Base-by-base conservation (phyloP, 2,797 vertebrate genomes). In the Rhinophrynus dorsalis region DNA sequence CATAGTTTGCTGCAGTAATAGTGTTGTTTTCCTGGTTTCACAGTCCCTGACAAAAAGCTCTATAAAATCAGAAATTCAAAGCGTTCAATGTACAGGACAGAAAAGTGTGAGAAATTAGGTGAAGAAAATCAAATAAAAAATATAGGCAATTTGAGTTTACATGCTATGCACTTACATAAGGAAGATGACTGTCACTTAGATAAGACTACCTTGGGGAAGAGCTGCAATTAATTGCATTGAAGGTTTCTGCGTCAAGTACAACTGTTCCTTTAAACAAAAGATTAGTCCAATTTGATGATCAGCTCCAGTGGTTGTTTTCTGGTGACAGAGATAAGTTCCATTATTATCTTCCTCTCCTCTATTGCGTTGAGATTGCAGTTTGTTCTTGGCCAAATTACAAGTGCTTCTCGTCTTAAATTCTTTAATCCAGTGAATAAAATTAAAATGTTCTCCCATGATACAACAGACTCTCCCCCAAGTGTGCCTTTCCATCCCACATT, bases 281-380 rank as follows among this genome's bases (percentile, higher is more conserved):
- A 48, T 62, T 62, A 62, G 40, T 62, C 42, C 59, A 20, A 48
- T 62, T 62, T 62, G 59, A 62, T 62, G 48, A 62, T 62, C 59
- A 62, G 42, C 59, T 62, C 15, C 40, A 35, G 42, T 62, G 42
- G 27, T 32, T 62, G 59, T 48, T 48, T 42, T 62, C 59, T 62
- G 59, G 26, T 62, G 59, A 62, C 27, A 48, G 33, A 62, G 59
- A 48, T 62, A 62, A 62, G 59, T 62, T 62, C 29, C 59, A 27
- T 62, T 62, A 47, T 62, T 62, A 62, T 62, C 59, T 35, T 42
- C n/a, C 42, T 62, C 17, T 48, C 33, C 59, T 48, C 48, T 47
- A 47, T 61, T 61, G 59, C 35, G 59, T 23, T 62, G 59, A 62
- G 44, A 7, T 29, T 47, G 59, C 59, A 33, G 40, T 62, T 62